A percentile compares a stretch with the other conserved stretches of the same genome.
Conservation (phyloP, 92 coral and sea anemone genomes). For the Actinostola sp. region DNA sequence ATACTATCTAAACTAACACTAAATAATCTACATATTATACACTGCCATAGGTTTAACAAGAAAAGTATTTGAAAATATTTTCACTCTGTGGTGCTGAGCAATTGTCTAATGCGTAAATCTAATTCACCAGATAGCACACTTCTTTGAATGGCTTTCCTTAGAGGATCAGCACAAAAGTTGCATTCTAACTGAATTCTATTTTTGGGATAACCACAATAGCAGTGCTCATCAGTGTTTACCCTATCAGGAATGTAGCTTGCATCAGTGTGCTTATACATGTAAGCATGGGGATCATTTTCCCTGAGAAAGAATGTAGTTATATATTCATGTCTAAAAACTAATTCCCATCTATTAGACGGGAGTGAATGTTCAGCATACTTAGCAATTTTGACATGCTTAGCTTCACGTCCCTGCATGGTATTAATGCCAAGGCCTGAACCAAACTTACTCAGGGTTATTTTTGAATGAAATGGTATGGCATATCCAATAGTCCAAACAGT, state of each 20-base stretch:
- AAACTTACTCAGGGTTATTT: slow-evolving; percentile 12
- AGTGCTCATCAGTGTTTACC: slow-evolving; percentile 16
- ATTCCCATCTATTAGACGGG: slow-evolving; percentile 43
- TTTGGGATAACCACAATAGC: slow-evolving; percentile 46
- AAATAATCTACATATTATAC: neutral
- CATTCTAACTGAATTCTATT: slow-evolving; percentile 15
- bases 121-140: slow-evolving; percentile 31
- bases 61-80: neutral
- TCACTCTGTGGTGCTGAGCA: slow-evolving; percentile 13
- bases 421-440: slow-evolving; percentile 32
- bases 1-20: neutral
- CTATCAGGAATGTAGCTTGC: slow-evolving; percentile 30
- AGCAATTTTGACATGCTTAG: slow-evolving; percentile 39
- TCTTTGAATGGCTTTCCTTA: slow-evolving; percentile 29
- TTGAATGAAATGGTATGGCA: slow-evolving; percentile 28
- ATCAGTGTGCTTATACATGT: slow-evolving; percentile 18
- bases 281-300: slow-evolving; percentile 42
- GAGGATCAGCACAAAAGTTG: slow-evolving; percentile 36
- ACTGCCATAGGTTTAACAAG: neutral
- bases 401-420: slow-evolving; percentile 68
- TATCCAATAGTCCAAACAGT: slow-evolving; percentile 50
- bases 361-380: slow-evolving; percentile 52
- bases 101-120: slow-evolving; percentile 12
- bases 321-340: slow-evolving; percentile 55
- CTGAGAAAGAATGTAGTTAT: slow-evolving; percentile 50